Evolutionary conservation across 2,797 vertebrate genomes (phyloP).

Genomic region (Sphenodon punctatus): DNA sequence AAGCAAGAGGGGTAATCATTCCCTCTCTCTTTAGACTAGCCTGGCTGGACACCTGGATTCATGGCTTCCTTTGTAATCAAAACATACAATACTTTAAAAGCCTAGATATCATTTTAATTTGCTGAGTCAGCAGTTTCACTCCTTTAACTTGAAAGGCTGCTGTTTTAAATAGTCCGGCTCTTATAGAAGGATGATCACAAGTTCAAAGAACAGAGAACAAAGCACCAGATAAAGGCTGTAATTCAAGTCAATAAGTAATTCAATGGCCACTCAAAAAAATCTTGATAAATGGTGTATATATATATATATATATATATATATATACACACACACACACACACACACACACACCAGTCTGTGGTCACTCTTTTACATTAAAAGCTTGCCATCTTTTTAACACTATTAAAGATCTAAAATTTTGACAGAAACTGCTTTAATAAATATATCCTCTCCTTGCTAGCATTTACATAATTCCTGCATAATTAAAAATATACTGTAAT

Average conservation of each 20-base stretch:
- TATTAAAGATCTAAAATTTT: conserved; percentile 52
- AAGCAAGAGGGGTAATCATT: no score
- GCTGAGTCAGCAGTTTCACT: conserved; percentile 34
- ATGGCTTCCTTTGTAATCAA: conserved; percentile 26
- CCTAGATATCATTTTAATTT: conserved; percentile 38
- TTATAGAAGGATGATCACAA: not conserved
- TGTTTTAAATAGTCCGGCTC: conserved; percentile 47
- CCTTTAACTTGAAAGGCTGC: conserved; percentile 25
- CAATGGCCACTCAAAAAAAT: conserved; percentile 47
- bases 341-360: no score
- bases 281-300: conserved; percentile 45
- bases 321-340: no score
- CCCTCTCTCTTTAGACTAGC: not conserved
- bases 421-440: conserved; percentile 13
- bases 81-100: conserved; percentile 6
- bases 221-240: not conserved
- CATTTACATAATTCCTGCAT: conserved; percentile 56
- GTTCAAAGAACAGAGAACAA: conserved; percentile 25
- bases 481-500: conserved; percentile 38
- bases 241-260: conserved; percentile 30
- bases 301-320: no score
- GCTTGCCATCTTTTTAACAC: conserved; percentile 60
- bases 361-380: conserved; percentile 62
- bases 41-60: conserved; percentile 3
- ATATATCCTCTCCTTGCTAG: no score